Evolutionary conservation across 2,113 vertebrate species (phyloP), one percentile per base, ranked within the genome.

Genomic region (Rhizomys pruinosus): DNA sequence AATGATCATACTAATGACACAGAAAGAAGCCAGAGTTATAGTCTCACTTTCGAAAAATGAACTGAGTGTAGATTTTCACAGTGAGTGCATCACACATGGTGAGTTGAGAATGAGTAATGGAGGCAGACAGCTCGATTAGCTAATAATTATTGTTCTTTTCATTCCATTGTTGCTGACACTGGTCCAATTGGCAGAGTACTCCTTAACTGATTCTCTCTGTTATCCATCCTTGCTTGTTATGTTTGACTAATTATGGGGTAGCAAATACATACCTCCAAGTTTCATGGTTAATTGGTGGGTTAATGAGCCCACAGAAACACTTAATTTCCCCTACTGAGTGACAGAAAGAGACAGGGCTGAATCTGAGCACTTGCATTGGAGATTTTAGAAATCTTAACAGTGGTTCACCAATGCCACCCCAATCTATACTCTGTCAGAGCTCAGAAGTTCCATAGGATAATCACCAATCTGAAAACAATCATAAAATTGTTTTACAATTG

Each of bases 211-310:
- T 84, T 86, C 78, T 82, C 73, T 89, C 72, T 95, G 34, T 64
- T 89, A 68, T 81, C 73, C 55, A 87, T 93, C 52, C n/a, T 80
- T 25, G 87, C 37, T 34, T 71, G 69, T n/a, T 90, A 90, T 71
- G 72, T 93, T 96, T 94, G 78, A 92, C 32, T 93, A 94, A 92
- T 92, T 92, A 76, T 87, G 77, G 57, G 79, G 52, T 87, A 91
- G 27, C 20, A 95, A 95, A 94, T 92, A 87, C 44, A 59, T 78
- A 95, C 92, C 91, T 91, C 23, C 10, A 23, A 74, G 37, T 80
- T 92, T 86, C 66, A 89, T 94, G 32, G 44, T 74, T 97, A 97
- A 97, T 96, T 97, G 79, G 84, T 96, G 85, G 68, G 57, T 87
- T 97, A 95, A 96, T 13, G 47, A 94, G 12, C 66, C 85, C 47